Percentiles rank a stretch among this genome's conserved stretches.
These are phyloP conservation scores for Cavia aperea DNA, from an alignment of 2,113 vertebrate genomes.

Conservation along the genomic window DNA sequence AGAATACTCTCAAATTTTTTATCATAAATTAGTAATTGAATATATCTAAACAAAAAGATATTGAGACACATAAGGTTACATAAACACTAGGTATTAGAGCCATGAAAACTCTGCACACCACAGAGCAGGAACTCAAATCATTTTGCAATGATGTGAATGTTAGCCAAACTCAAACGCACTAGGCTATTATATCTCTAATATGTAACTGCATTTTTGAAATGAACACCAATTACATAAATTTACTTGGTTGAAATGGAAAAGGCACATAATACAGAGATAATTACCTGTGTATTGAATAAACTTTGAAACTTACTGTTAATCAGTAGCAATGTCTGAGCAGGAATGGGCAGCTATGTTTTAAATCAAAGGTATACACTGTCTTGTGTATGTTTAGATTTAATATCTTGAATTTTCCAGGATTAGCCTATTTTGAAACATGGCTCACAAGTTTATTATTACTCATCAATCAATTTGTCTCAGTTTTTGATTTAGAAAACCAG, in stretches of 20 bases:
- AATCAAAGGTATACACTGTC: background rate
- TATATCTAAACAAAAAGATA: background rate
- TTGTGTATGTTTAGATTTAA: background rate
- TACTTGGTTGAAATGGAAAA: background rate
- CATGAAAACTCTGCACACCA: no score
- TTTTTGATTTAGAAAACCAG: slow-evolving; percentile 26
- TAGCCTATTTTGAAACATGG: slow-evolving; percentile 27
- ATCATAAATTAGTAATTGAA: background rate
- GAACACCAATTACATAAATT: background rate
- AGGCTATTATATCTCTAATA: background rate
- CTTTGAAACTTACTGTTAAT: background rate
- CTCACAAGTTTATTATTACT: slow-evolving; percentile 13
- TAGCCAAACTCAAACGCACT: background rate
- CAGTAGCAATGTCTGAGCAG: background rate
- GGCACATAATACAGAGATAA: background rate
- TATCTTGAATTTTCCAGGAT: background rate
- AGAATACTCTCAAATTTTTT: background rate
- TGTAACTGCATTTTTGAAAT: background rate
- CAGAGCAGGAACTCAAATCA: no score
- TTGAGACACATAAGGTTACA: no score
- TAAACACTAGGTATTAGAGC: no score
- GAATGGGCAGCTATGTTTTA: background rate
- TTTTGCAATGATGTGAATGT: no score
- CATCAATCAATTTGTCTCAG: slow-evolving; percentile 37
- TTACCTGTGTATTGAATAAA: background rate